phyloP scores from a whole-genome alignment of 2,113 vertebrate genomes.

The Loxodonta africana region DNA sequence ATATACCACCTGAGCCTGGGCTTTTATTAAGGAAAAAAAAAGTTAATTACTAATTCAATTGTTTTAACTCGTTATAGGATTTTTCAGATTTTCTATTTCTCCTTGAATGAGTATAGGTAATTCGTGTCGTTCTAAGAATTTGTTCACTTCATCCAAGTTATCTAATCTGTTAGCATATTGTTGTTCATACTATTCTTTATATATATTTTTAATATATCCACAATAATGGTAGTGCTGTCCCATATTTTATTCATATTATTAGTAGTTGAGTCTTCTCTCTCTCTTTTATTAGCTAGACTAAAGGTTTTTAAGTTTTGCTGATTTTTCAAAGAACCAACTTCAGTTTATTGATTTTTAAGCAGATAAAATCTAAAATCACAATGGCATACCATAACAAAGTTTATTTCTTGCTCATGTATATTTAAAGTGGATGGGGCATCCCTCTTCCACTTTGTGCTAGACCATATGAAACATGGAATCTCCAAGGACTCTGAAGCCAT shows the following conservation, averaged over 20 bases:
- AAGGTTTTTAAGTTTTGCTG: not conserved
- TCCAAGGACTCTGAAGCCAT: not conserved
- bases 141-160: not conserved
- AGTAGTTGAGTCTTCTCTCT: not conserved
- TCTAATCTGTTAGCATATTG: not conserved
- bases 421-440: not conserved
- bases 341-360: not conserved
- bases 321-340: not conserved
- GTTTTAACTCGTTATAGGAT: not conserved
- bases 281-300: not conserved
- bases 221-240: not conserved
- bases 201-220: not conserved
- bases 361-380: not conserved
- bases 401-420: constrained; percentile 5
- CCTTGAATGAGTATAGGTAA: not conserved
- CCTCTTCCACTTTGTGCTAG: not conserved
- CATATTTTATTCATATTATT: not conserved
- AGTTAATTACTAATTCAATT: not conserved
- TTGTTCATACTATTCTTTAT: not conserved
- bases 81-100: not conserved
- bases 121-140: not conserved
- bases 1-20: not conserved
- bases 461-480: not conserved
- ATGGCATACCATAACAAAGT: not conserved
- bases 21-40: not conserved